Evolutionary conservation across 2,888 invertebrate species (phyloP).

Genomic region (Pyrrhia umbra): DNA sequence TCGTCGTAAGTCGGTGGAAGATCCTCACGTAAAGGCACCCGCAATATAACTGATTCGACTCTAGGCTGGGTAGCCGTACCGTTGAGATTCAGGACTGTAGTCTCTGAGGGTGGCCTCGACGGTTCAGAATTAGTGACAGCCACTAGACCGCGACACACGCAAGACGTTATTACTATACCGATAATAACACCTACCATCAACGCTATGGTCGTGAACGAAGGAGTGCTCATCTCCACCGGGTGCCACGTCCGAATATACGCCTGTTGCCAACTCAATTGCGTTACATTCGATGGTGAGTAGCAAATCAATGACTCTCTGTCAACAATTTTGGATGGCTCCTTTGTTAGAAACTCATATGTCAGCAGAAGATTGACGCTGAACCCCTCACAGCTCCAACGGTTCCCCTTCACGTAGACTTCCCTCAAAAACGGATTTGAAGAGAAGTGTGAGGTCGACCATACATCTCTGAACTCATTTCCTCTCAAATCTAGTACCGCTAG

Average conservation of each 20-base stretch:
- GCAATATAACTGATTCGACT: constrained; percentile 76
- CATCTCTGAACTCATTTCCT: constrained; percentile 93
- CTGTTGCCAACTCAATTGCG: constrained; percentile 92
- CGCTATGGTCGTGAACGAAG: constrained; percentile 90
- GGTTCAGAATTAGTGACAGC: constrained; percentile 79
- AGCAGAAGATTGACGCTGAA: constrained; percentile 89
- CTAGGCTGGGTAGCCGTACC: constrained; percentile 70
- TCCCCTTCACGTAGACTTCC: constrained; percentile 92
- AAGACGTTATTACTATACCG: constrained; percentile 88
- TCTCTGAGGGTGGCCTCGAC: constrained; percentile 78
- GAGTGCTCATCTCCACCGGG: constrained; percentile 74
- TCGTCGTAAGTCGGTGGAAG: constrained; percentile 94
- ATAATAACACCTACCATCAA: constrained; percentile 88
- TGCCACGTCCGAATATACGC: constrained; percentile 93
- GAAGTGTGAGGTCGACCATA: constrained; percentile 91
- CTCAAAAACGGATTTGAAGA: constrained; percentile 90
- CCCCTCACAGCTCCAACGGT: constrained; percentile 95
- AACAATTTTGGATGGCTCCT: constrained; percentile 86
- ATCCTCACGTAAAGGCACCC: constrained; percentile 81
- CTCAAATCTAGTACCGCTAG: constrained; percentile 92
- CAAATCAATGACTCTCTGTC: constrained; percentile 90
- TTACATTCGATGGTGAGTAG: constrained; percentile 91
- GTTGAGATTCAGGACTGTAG: constrained; percentile 81
- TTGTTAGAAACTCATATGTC: constrained; percentile 91
- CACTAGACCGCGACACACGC: constrained; percentile 89